These are phyloP conservation scores for Balaeniceps rex DNA, from an alignment of 2,113 vertebrate genomes.

Conservation along the genomic window DNA sequence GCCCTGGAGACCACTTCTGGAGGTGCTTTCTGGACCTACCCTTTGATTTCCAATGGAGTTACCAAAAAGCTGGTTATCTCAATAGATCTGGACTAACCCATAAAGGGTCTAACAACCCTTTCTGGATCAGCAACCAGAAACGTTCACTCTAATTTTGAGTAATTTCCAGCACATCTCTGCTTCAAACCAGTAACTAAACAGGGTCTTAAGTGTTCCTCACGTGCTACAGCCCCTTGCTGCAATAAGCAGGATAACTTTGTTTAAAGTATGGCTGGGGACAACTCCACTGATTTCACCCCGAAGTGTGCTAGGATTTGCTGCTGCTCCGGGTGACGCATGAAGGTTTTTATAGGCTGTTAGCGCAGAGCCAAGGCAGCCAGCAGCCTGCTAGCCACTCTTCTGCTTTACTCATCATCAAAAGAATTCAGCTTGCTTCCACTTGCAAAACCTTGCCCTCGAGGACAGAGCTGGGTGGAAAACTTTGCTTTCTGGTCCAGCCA, in stretches of 20 bases:
- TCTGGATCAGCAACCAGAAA: not conserved
- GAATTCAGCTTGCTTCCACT: not conserved
- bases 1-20: no score
- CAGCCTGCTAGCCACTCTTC: not conserved
- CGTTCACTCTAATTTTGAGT: not conserved
- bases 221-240: not conserved
- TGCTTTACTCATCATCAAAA: conserved; percentile 21
- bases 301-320: not conserved
- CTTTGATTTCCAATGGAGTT: not conserved
- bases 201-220: not conserved
- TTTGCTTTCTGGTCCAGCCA: not conserved
- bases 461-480: not conserved
- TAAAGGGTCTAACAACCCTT: not conserved
- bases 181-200: not conserved
- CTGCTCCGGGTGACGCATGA: not conserved
- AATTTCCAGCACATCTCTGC: not conserved
- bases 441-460: not conserved
- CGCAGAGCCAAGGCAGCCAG: not conserved
- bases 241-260: not conserved
- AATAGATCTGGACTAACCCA: not conserved
- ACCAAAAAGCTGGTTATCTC: not conserved
- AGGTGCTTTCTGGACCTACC: not conserved
- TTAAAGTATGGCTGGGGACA: not conserved
- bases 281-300: not conserved
- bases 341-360: not conserved